Base-by-base conservation (phyloP, 2,113 vertebrate species). In the Ancistrus triradiatus region DNA sequence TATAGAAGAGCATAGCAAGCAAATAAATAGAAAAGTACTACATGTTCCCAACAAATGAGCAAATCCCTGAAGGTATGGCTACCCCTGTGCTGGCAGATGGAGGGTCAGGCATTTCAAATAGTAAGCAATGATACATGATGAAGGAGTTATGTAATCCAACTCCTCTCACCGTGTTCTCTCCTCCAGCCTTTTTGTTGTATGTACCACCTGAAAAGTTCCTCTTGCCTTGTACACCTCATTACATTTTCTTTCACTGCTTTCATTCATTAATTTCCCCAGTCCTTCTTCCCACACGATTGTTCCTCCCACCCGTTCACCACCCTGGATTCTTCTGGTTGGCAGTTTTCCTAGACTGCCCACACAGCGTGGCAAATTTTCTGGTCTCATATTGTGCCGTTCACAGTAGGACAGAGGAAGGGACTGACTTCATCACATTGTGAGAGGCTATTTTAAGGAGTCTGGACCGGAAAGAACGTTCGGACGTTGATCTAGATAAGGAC, bases 401-500 rank as follows among this genome's bases (percentile, higher is more conserved):
- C 65, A 56, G 52, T 60, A 46, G 56, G 66, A 56, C 24, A 59
- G 52, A 64, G 49, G 61, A 66, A 65, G 50, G 10, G 52, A 57
- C 50, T 28, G 37, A 49, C 33, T 44, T 46, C 42, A 24, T 49
- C 64, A 35, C 47, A 18, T 24, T 37, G 46, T 14, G 2, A 21
- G 7, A 11, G 40, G 38, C 70, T 64, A 59, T 68, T 73, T 68
- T 59, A 22, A 31, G 43, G 21, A 35, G 10, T 19, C 40, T 43
- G 35, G 55, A 49, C 46, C 18, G 35, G 28, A 56, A 59, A 52
- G 21, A 22, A 17, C 31, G 37, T 59, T 31, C 3, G n/a, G n/a
- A n/a, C n/a, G n/a, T n/a, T n/a, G n/a, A n/a, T n/a, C n/a, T n/a
- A n/a, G n/a, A n/a, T n/a, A n/a, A n/a, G n/a, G n/a, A n/a, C n/a